These are phyloP conservation scores for Theristicus caerulescens DNA, from an alignment of 2,113 vertebrate species.

Conservation along the genomic window DNA sequence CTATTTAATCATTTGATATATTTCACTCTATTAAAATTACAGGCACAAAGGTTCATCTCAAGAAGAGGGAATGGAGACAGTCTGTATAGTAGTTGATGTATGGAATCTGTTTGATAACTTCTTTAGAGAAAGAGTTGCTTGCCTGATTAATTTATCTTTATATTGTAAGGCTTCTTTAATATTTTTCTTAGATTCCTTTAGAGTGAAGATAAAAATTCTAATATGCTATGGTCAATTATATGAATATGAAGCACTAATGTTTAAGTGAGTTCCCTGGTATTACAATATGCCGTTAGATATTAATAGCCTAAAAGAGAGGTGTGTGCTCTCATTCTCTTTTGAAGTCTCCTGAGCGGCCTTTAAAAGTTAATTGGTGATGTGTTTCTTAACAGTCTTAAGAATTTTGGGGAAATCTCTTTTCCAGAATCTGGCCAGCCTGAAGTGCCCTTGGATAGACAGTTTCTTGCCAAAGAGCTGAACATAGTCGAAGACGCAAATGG, in stretches of 20 bases:
- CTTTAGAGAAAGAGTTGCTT: background rate
- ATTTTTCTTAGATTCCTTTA: background rate
- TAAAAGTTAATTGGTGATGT: background rate
- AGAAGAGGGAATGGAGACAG: background rate
- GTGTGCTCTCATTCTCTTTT: background rate
- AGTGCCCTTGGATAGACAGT: slow-evolving; percentile 87
- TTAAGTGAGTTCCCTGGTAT: background rate
- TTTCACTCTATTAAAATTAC: background rate
- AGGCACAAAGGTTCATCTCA: background rate
- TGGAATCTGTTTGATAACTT: background rate
- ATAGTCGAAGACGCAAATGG: slow-evolving; percentile 83
- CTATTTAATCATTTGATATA: background rate
- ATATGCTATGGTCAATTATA: background rate
- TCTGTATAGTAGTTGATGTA: background rate
- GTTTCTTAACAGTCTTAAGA: slow-evolving; percentile 6
- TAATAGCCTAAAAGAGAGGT: background rate
- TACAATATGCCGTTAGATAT: background rate
- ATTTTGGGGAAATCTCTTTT: slow-evolving; percentile 22
- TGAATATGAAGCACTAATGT: background rate
- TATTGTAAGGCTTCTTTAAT: background rate
- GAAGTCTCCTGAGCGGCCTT: background rate
- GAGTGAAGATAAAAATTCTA: background rate
- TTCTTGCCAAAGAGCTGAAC: slow-evolving; percentile 89
- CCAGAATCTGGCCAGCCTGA: slow-evolving; percentile 91
- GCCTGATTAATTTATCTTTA: background rate